Percentiles rank a stretch among this genome's conserved stretches.
Conservation (phyloP, 2,113 vertebrate genomes). For the Heteronetta atricapilla region DNA sequence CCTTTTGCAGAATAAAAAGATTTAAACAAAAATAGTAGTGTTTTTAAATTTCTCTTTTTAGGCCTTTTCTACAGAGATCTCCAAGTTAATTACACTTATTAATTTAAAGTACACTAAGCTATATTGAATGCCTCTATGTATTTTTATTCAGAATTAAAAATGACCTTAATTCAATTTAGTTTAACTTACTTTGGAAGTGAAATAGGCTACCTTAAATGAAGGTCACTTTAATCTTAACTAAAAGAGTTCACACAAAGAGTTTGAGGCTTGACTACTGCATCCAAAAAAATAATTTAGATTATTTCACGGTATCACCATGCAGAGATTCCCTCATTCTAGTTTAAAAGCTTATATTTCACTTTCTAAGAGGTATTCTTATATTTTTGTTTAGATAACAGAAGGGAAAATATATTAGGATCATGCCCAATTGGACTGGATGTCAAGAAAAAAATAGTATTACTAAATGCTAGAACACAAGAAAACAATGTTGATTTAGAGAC, state of each 20-base stretch:
- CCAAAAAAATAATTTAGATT: not conserved
- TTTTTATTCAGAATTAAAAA: slow-evolving; percentile 53
- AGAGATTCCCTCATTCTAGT: not conserved
- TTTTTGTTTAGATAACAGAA: not conserved
- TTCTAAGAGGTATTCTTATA: not conserved
- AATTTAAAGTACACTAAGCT: slow-evolving; percentile 20
- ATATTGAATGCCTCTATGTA: not conserved
- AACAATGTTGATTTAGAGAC: not conserved
- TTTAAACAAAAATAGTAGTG: not conserved
- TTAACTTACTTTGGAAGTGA: not conserved
- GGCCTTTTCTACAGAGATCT: slow-evolving; percentile 14
- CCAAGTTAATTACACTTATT: slow-evolving; percentile 27
- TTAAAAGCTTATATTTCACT: not conserved
- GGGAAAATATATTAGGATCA: not conserved
- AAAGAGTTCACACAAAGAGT: not conserved
- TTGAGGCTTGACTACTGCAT: not conserved
- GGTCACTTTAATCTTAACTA: not conserved
- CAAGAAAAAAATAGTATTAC: not conserved
- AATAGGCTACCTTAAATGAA: not conserved
- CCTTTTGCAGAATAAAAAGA: not conserved
- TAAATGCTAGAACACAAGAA: not conserved
- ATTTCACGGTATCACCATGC: not conserved
- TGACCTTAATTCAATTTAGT: slow-evolving; percentile 25
- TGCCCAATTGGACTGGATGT: not conserved
- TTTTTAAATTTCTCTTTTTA: not conserved